A percentile compares a stretch with the other conserved stretches of the same genome.
Evolutionary conservation across 2,797 vertebrate genomes (phyloP).

Genomic region (Margarornis squamiger): DNA sequence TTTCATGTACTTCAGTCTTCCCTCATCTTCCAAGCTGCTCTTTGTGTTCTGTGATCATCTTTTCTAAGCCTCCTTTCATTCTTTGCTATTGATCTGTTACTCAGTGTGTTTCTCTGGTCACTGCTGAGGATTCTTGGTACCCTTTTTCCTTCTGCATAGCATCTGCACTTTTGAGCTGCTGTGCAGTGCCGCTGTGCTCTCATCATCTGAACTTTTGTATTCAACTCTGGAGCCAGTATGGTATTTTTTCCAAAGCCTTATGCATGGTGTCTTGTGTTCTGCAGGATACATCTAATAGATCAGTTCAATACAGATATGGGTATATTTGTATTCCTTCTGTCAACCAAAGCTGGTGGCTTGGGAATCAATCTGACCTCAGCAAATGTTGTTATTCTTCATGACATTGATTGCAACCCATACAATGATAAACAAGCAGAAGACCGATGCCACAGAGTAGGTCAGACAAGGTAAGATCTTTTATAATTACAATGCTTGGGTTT

Average conservation of each 20-base stretch:
- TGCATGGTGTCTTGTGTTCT: neutral
- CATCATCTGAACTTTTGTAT: neutral
- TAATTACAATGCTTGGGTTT: neutral
- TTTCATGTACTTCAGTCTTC: neutral
- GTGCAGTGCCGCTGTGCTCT: neutral
- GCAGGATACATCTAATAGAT: constrained; percentile 94
- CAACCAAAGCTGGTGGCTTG: constrained; percentile 93
- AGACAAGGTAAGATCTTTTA: constrained; percentile 83
- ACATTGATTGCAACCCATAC: constrained; percentile 97
- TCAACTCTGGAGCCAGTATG: neutral
- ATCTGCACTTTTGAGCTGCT: neutral
- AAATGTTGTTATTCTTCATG: constrained; percentile 94
- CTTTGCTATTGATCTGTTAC: neutral
- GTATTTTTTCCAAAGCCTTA: neutral
- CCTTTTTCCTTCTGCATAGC: neutral
- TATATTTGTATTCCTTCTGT: constrained; percentile 95
- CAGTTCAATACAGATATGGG: constrained; percentile 91
- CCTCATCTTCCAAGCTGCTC: accelerated
- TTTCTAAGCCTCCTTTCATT: neutral
- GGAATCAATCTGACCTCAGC: constrained; percentile 97
- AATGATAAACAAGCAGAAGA: constrained; percentile 99
- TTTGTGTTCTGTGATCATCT: neutral
- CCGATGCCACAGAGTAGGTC: constrained; percentile 93
- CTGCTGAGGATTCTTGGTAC: neutral
- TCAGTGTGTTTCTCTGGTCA: neutral